Evolutionary conservation across 2,888 invertebrate species (phyloP).

Genomic region (Eilema caniola): DNA sequence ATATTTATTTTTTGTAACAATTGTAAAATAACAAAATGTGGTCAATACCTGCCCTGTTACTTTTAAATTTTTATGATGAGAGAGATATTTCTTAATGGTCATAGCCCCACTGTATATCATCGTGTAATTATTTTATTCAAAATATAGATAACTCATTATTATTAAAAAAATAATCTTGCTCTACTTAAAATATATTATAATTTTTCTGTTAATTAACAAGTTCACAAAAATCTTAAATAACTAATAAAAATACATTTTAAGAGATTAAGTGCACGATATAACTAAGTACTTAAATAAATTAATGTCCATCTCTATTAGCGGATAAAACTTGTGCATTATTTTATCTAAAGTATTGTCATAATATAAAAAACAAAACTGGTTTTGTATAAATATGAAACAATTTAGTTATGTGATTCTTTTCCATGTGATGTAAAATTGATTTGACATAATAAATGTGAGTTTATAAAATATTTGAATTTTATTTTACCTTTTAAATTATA

Average conservation of each 20-base stretch:
- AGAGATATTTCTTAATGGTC: neutral
- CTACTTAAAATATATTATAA: too few species aligned
- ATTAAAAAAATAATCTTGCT: too few species aligned
- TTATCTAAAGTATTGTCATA: neutral
- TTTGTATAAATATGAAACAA: neutral
- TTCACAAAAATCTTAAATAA: neutral
- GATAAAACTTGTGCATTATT: neutral
- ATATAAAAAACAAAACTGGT: neutral
- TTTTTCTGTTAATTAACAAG: neutral
- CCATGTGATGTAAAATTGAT: constrained; percentile 64
- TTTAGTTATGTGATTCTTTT: constrained; percentile 45
- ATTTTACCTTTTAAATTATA: too few species aligned
- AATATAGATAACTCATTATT: too few species aligned
- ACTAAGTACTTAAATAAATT: neutral
- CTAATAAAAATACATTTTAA: neutral
- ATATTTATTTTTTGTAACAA: neutral
- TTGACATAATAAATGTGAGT: constrained; percentile 76
- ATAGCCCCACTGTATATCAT: too few species aligned
- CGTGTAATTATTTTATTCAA: too few species aligned
- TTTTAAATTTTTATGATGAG: neutral
- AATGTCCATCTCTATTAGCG: constrained; percentile 5
- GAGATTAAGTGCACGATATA: neutral
- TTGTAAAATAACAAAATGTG: neutral
- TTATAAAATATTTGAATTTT: constrained; percentile 50
- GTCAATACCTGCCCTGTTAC: neutral